Base-by-base conservation (phyloP, 2,888 invertebrate genomes). In the Micoletzkya japonica region DNA sequence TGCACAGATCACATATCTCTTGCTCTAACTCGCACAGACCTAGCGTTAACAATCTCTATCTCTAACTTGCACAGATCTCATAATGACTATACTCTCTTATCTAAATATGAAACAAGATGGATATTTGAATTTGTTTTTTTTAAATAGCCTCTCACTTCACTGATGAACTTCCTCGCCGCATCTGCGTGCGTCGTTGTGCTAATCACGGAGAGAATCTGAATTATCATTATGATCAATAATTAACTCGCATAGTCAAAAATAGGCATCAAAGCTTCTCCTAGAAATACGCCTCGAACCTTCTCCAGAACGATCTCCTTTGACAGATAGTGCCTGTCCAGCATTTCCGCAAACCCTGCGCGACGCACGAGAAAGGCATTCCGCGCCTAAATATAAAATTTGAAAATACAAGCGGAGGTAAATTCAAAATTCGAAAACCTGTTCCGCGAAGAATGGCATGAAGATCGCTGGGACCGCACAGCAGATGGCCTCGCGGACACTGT, bases 391-490 rank as follows among this genome's bases (percentile, higher is more conserved):
- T n/a, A n/a, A n/a, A n/a, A n/a, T n/a, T n/a, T n/a, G n/a, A n/a
- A n/a, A n/a, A n/a, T n/a, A n/a, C n/a, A n/a, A n/a, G n/a, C n/a
- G n/a, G n/a, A n/a, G n/a, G n/a, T n/a, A n/a, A n/a, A n/a, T n/a
- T n/a, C n/a, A n/a, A n/a, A n/a, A n/a, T n/a, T n/a, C n/a, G n/a
- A n/a, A n/a, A 7, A 61, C 61, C 66, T 72, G 72, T 39, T 72
- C 72, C 17, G 70, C 72, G 66, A 72, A 72, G 66, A 72, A 52
- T 10, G 72, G 70, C 70, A 72, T 64, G 60, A 69, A 66, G 32
- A 72, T 39, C 44, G 60, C 66, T 7, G 72, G 70, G 26, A 64
- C 64, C 24, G 63, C 64, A 20, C 59, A n/a, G 59, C 72, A 72
- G 34, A 70, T 66, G 7, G 70, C 39, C 36, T 72, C 72, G 34